A percentile compares a stretch with the other conserved stretches of the same genome.
Conservation (phyloP, 2,888 invertebrate species). For the Lithophane ornitopus region DNA sequence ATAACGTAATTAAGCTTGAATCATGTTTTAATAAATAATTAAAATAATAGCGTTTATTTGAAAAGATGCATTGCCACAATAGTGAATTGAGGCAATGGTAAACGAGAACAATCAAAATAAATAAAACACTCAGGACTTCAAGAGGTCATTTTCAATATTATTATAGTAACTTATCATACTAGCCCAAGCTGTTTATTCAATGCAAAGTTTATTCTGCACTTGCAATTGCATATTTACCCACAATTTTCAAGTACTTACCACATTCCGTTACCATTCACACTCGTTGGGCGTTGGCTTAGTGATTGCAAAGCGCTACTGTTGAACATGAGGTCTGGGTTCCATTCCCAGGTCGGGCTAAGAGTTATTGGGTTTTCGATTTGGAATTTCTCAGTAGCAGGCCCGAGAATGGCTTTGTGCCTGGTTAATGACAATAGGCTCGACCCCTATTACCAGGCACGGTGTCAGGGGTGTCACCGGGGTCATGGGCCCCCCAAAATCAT, state of each 20-base stretch:
- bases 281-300: background rate
- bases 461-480: no score
- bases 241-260: background rate
- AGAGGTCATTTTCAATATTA: background rate
- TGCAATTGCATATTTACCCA: background rate
- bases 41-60: background rate
- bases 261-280: background rate
- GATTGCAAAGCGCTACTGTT: background rate
- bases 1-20: background rate
- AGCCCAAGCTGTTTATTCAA: background rate
- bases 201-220: background rate
- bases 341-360: background rate
- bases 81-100: background rate
- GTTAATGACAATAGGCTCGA: background rate
- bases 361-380: background rate
- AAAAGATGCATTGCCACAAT: constrained; percentile 1
- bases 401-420: background rate
- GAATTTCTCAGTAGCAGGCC: background rate
- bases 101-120: background rate
- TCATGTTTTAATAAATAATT: no score
- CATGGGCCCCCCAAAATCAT: no score
- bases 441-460: no score
- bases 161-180: background rate
- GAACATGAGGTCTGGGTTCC: background rate
- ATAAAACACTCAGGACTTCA: background rate